phyloP scores from a whole-genome alignment of 2,113 vertebrate genomes.

The Platysternon megacephalum region DNA sequence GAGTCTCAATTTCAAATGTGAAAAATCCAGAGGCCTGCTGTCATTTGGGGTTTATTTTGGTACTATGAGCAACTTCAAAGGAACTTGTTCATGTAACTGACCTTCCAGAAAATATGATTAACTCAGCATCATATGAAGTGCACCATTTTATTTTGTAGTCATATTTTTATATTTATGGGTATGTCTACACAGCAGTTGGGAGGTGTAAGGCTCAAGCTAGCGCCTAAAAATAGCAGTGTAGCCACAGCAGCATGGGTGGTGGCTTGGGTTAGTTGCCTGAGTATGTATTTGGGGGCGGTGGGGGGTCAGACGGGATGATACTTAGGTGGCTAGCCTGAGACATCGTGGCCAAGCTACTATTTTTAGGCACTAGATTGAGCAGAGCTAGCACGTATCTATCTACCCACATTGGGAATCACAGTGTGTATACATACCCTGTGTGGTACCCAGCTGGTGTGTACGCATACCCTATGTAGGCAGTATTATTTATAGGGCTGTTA shows the following conservation, averaged over 20 bases:
- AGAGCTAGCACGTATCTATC: background rate
- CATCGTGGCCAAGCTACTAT: background rate
- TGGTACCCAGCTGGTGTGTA: background rate
- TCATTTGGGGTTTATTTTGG: background rate
- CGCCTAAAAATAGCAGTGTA: background rate
- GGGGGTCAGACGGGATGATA: background rate
- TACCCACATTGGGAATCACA: background rate
- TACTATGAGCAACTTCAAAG: background rate
- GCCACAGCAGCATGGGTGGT: background rate
- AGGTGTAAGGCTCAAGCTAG: background rate
- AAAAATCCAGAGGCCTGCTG: background rate
- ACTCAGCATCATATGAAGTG: background rate
- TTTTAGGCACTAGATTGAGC: background rate
- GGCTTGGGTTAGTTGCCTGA: background rate
- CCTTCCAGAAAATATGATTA: background rate
- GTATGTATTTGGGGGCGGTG: background rate
- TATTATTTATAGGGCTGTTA: conserved; percentile 15
- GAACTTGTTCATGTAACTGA: background rate
- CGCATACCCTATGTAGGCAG: background rate
- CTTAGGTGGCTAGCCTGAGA: background rate
- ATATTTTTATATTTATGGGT: background rate
- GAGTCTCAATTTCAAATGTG: background rate
- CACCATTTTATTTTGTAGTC: background rate
- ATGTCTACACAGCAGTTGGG: background rate
- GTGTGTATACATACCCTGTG: background rate